Evolutionary conservation across 2,113 vertebrate genomes (phyloP), one percentile per base, ranked within the genome.

Genomic region (Plectropomus leopardus): DNA sequence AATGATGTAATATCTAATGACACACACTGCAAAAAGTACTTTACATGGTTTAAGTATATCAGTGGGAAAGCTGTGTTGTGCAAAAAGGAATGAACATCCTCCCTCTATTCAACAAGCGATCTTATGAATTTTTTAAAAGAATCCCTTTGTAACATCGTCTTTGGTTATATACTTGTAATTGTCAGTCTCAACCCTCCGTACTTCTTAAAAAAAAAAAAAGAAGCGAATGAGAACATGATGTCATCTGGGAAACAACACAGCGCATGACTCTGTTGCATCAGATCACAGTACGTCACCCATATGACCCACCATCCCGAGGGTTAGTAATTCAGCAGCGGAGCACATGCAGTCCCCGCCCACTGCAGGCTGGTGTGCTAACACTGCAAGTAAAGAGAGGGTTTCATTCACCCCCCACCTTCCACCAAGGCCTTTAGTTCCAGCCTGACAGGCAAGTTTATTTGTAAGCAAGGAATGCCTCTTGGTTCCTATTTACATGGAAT

Each of bases 181-280:
- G 36, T 53, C 24, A 23, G 13, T 21, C 9, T 16, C 4, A n/a
- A 28, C 40, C n/a, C 21, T 26, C 4, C 19, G 1, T 23, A 7
- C 17, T 5, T 21, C 53, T 28, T 4, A n/a, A n/a, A n/a, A n/a
- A n/a, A n/a, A n/a, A n/a, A n/a, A n/a, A 5, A 57, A 24, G 19
- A 32, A 65, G 44, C 28, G 45, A 34, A 6, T 2, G 1, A 44
- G 55, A 7, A 53, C 16, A 23, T 66, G 0, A 13, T 32, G 72
- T 76, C 28, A 72, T 66, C 3, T 40, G 16, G 66, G 34, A 76
- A 80, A 40, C 5, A 5, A 17, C 24, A 4, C 68, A 60, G 23
- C 0, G 2, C 19, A 15, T 55, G 53, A 24, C 21, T 15, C 2
- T 28, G 16, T 72, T 85, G 48, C 67, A 9, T 78, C 50, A 77